phyloP scores from a whole-genome alignment of 2,888 invertebrate species.

The Macropis europaea region DNA sequence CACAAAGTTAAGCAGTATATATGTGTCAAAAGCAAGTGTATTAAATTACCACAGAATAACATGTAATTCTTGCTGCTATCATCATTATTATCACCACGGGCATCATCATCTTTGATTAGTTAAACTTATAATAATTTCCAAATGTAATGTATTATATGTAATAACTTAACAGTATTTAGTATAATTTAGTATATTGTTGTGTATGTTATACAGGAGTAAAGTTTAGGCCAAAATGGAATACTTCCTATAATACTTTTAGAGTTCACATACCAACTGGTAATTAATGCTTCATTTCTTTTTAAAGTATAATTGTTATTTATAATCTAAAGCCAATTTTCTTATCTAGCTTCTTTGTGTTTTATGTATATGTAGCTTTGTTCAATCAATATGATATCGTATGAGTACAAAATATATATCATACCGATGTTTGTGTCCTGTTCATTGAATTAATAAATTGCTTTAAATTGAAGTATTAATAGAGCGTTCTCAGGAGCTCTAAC shows the following conservation, averaged over 20 bases:
- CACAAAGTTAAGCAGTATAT: background rate
- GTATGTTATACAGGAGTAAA: conserved; percentile 28
- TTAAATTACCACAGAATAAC: background rate
- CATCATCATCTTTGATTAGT: background rate
- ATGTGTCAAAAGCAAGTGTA: background rate
- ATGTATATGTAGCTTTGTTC: background rate
- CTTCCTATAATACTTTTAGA: conserved; percentile 57
- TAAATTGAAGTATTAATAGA: conserved; percentile 47
- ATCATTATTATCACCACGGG: too few relatives aligned
- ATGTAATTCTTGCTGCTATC: background rate
- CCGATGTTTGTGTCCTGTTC: conserved; percentile 6
- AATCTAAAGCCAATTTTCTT: background rate
- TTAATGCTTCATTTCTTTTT: conserved; percentile 43
- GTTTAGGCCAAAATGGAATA: conserved; percentile 19
- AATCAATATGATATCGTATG: conserved; percentile 1
- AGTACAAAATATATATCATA: background rate
- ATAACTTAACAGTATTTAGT: background rate
- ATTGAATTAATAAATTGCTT: conserved; percentile 56
- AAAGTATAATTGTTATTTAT: background rate
- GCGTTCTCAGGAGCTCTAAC: conserved; percentile 2
- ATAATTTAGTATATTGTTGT: conserved; percentile 2
- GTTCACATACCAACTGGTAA: conserved; percentile 44
- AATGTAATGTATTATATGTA: background rate
- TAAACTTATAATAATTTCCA: background rate
- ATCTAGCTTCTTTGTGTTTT: background rate